These are phyloP conservation scores for Danionella cerebrum DNA, from an alignment of 2,113 vertebrate genomes.

Conservation along the genomic window DNA sequence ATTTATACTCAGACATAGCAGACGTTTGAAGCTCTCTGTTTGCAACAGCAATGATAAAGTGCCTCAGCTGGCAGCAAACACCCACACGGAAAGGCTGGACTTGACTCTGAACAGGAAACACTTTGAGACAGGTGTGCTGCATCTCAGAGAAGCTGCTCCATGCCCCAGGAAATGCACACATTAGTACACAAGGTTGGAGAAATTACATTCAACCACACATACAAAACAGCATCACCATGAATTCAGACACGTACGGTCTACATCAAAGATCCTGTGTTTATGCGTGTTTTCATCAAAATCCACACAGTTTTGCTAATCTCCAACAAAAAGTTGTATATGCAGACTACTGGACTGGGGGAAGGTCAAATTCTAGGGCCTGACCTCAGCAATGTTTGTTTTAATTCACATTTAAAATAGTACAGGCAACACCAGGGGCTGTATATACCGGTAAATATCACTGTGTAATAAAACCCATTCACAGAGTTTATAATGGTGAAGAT, in stretches of 20 bases:
- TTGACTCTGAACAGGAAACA: neutral
- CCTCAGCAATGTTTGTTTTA: no score
- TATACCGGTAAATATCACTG: no score
- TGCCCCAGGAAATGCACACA: neutral
- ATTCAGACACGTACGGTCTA: neutral
- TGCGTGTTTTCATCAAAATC: no score
- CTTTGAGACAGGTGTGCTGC: neutral
- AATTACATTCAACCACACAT: neutral
- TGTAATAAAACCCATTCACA: no score
- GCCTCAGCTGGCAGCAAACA: neutral
- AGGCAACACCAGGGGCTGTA: no score
- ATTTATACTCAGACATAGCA: neutral
- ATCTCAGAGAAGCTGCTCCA: neutral
- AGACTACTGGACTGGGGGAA: no score
- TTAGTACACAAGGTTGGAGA: neutral
- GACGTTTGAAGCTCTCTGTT: neutral
- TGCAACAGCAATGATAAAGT: neutral
- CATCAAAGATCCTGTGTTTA: no score
- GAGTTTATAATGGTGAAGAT: no score
- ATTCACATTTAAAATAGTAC: no score
- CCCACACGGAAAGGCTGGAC: slow-evolving; percentile 2
- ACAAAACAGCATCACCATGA: neutral
- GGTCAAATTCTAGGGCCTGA: no score
- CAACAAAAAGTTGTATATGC: no score
- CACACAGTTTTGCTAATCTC: no score